A percentile compares a stretch with the other conserved stretches of the same genome.
These are phyloP conservation scores for Ascaphus truei DNA, from an alignment of 2,113 vertebrate species.

Conservation along the genomic window DNA sequence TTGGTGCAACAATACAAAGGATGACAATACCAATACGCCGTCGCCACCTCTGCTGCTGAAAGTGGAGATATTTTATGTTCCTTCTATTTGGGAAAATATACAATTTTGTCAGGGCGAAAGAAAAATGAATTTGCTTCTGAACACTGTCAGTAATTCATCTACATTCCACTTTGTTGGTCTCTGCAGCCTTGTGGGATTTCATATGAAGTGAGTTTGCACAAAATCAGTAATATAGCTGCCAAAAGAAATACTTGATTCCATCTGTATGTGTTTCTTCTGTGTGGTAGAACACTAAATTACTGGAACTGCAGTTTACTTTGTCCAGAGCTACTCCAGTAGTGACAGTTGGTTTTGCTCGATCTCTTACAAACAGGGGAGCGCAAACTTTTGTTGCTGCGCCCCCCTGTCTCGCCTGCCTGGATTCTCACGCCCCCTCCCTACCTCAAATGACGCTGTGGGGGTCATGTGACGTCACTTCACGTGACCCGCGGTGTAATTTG, in stretches of 20 bases:
- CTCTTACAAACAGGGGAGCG: no score
- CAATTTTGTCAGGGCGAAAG: conserved; percentile 10
- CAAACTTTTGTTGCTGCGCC: no score
- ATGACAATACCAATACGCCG: not conserved
- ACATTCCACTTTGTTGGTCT: conserved; percentile 26
- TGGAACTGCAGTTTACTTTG: not conserved
- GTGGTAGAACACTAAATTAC: conserved; percentile 20
- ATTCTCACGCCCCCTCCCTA: no score
- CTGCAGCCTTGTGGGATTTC: conserved; percentile 4
- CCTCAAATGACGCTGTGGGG: no score
- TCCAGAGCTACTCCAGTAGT: not conserved
- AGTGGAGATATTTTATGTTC: not conserved
- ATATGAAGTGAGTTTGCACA: conserved; percentile 20
- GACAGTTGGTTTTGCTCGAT: not conserved
- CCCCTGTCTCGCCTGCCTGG: no score
- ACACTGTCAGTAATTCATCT: conserved; percentile 30
- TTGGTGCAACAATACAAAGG: not conserved
- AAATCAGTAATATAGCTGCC: conserved; percentile 28
- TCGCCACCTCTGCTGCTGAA: not conserved
- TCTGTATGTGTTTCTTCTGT: conserved; percentile 11
- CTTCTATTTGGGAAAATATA: conserved; percentile 8
- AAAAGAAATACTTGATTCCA: conserved; percentile 12
- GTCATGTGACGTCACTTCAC: no score
- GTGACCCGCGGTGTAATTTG: no score
- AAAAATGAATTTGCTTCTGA: conserved; percentile 27